Evolutionary conservation across 2,113 vertebrate species (phyloP).

Genomic region (Plecotus auritus): DNA sequence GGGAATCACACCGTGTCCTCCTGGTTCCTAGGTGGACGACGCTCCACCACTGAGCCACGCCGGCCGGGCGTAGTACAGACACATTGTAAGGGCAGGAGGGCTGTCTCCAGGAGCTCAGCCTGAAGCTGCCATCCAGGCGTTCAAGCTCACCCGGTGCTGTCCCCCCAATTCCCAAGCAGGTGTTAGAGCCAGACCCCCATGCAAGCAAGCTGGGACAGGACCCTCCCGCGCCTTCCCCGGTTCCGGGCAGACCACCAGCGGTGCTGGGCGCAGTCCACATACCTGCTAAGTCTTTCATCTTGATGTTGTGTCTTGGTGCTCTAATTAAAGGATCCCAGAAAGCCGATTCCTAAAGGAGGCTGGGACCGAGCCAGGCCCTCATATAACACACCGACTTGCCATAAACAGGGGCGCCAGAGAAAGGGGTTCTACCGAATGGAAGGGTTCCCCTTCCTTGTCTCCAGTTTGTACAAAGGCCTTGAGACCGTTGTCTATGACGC

Average conservation of each 20-base stretch:
- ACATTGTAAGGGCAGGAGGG: neutral
- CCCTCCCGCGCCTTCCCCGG: neutral
- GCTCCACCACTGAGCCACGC: no score
- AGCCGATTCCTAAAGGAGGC: neutral
- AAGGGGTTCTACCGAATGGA: neutral
- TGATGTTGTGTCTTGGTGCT: neutral
- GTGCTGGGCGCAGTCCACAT: neutral
- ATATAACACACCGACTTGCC: neutral
- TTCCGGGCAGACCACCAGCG: neutral
- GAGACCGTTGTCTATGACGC: neutral
- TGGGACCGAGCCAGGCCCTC: neutral
- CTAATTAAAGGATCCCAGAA: conserved; percentile 34
- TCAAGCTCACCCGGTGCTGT: neutral
- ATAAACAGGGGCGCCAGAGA: neutral
- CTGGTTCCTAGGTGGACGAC: no score
- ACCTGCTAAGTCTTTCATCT: neutral
- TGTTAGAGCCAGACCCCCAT: neutral
- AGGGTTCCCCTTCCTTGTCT: neutral
- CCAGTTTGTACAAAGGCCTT: neutral
- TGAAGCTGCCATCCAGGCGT: neutral
- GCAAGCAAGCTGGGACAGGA: neutral
- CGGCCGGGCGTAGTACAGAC: neutral
- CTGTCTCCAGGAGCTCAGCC: neutral
- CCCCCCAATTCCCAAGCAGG: neutral
- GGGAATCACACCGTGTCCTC: no score